Evolutionary conservation across 2,113 vertebrate genomes (phyloP).

Genomic region (Melierax canorus): DNA sequence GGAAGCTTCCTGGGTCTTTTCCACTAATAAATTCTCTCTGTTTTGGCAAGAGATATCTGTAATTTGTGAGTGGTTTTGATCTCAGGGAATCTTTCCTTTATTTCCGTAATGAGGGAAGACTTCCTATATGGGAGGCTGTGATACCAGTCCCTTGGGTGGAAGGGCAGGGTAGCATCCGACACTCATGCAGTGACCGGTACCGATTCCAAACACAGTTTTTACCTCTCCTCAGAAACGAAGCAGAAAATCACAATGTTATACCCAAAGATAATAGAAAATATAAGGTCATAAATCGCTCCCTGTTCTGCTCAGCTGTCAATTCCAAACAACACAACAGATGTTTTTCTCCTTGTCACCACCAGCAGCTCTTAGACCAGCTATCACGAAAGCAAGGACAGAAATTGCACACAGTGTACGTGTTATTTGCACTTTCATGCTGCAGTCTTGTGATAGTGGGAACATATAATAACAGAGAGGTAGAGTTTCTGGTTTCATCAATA

Average conservation of each 20-base stretch:
- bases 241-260: conserved; percentile 10
- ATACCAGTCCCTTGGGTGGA: neutral
- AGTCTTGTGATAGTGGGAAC: neutral
- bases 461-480: neutral
- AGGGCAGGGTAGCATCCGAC: neutral
- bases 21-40: neutral
- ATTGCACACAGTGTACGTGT: neutral
- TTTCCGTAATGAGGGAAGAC: neutral
- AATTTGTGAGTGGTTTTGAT: neutral
- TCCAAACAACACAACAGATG: neutral
- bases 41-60: neutral
- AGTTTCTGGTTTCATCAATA: neutral
- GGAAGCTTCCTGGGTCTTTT: conserved; percentile 1
- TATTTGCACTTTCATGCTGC: neutral
- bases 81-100: neutral
- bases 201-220: neutral
- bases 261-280: neutral
- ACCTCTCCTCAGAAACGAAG: neutral
- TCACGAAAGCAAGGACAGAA: neutral
- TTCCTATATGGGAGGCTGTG: neutral
- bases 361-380: neutral
- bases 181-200: neutral
- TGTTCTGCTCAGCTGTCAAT: neutral
- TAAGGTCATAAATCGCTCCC: neutral
- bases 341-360: neutral